These are phyloP conservation scores for Lepidochrysops patricia DNA, from an alignment of 2,888 invertebrate genomes.

Conservation along the genomic window DNA sequence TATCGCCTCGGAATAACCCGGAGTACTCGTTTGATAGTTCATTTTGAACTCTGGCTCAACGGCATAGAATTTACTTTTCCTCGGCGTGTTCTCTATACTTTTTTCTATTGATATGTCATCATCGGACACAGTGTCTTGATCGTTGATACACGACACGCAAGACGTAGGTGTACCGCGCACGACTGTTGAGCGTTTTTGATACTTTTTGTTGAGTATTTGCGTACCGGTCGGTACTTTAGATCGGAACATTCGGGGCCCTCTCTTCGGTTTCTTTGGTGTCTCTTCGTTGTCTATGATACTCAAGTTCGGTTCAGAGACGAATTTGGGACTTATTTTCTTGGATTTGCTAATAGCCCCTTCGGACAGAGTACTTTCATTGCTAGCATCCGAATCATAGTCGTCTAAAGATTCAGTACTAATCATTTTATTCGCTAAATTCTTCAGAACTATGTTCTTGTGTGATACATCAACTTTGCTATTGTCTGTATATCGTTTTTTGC, in stretches of 20 bases:
- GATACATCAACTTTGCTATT: constrained; percentile 54
- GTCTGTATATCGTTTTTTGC: constrained; percentile 52
- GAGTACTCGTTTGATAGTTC: constrained; percentile 64
- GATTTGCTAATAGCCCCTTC: constrained; percentile 55
- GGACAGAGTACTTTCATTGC: constrained; percentile 62
- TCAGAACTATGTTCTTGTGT: constrained; percentile 61
- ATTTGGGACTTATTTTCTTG: constrained; percentile 58
- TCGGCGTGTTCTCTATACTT: constrained; percentile 39
- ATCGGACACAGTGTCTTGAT: constrained; percentile 50
- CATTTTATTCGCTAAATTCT: constrained; percentile 62
- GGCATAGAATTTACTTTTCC: constrained; percentile 31
- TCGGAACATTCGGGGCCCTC: constrained; percentile 52
- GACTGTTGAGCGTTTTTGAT: constrained; percentile 46
- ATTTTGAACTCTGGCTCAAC: constrained; percentile 36
- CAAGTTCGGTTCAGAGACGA: constrained; percentile 65
- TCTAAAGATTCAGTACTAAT: constrained; percentile 54
- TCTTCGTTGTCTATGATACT: constrained; percentile 54
- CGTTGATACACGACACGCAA: constrained; percentile 63
- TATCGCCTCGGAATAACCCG: constrained; percentile 45
- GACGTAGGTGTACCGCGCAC: constrained; percentile 51
- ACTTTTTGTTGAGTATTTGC: constrained; percentile 53
- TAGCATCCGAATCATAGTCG: constrained; percentile 58
- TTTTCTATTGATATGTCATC: constrained; percentile 35
- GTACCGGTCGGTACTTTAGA: constrained; percentile 50
- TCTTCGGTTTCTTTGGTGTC: constrained; percentile 62